Base-by-base conservation (phyloP, 2,113 vertebrate species). In the Rhea americana region DNA sequence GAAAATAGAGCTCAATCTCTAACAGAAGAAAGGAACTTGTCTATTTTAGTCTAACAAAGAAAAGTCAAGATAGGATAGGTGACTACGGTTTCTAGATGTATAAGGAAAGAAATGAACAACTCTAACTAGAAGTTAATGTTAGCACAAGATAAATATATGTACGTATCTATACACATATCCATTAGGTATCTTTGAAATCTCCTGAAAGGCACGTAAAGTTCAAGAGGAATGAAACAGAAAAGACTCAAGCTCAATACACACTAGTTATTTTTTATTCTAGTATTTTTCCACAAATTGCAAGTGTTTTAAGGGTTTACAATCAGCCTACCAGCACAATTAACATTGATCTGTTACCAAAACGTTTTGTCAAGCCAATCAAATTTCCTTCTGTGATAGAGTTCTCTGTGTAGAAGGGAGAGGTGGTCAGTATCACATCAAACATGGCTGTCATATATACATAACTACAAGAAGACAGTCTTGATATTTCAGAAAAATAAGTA, bases 361-460 rank as follows among this genome's bases (percentile, higher is more conserved):
- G 53, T 21, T 85, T 35, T 66, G 85, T 56, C 75, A 91, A 73
- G 76, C 21, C 67, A 93, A 73, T 14, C 67, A 85, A 47, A 72
- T 65, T 85, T 71, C 65, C 41, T 32, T 83, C 75, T 91, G 37
- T 32, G 71, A 82, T 4, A 90, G 71, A 11, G 18, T 59, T 51
- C 85, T 35, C 85, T 73, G 79, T 22, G 67, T 62, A 87, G 48
- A 95, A 94, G 85, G 82, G 39, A 89, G 43, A 82, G 91, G 85
- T 8, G 47, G 39, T 61, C 0, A 1, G 8, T n/a, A 82, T 20
- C 47, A 77, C 35, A 53, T 65, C 65, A 78, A 26, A 53, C 22
- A 74, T 15, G 45, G 84, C 6, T 45, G 66, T 84, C 41, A 48
- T 3, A 58, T 25, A 67, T 82, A 35, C 35, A 79, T 22, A 51